Evolutionary conservation across 2,797 vertebrate species (phyloP), one percentile per base, ranked within the genome.

Genomic region (Xerus rutilus): DNA sequence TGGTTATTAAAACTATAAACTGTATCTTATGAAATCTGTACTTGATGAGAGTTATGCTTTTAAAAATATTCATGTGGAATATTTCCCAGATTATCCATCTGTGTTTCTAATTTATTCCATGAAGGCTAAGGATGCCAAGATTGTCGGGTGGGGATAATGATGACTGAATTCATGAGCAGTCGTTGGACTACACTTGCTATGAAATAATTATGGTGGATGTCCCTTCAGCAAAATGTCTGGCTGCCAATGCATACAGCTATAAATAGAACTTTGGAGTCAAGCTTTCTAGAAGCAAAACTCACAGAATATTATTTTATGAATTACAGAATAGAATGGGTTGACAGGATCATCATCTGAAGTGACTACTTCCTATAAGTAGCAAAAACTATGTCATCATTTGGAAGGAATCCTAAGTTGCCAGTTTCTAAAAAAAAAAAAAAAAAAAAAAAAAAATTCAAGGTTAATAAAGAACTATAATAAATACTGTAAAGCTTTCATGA

Each of bases 41-140:
- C 52, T 94, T 81, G 49, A 91, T 43, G 94, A 77, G 18, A 96
- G 93, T 70, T 89, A 4, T 93, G 17, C 62, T 92, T 97, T 96
- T 69, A 93, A 96, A 98, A 96, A 65, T 43, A 70, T 23, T 92
- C 28, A 23, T 87, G 64, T 95, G 54, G 47, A 95, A 47, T 92
- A 93, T 52, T 96, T 97, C 62, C 49, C 64, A 86, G 9, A 65
- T 94, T 96, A 94, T 94, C 35, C 15, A 91, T 97, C 83, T 97
- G 43, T 72, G 83, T 47, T 93, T 93, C 59, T 87, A 96, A 93
- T 84, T 96, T 95, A 95, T 92, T 97, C 35, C 65, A 3, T 0
- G 73, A 49, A 32, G 32, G 5, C 69, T 87, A 52, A 93, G 93
- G 78, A 78, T 94, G 45, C 25, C 65, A 96, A 69, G 14, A 90